These are phyloP conservation scores for Hypolimnas misippus DNA, from an alignment of 2,888 invertebrate genomes.

Conservation along the genomic window DNA sequence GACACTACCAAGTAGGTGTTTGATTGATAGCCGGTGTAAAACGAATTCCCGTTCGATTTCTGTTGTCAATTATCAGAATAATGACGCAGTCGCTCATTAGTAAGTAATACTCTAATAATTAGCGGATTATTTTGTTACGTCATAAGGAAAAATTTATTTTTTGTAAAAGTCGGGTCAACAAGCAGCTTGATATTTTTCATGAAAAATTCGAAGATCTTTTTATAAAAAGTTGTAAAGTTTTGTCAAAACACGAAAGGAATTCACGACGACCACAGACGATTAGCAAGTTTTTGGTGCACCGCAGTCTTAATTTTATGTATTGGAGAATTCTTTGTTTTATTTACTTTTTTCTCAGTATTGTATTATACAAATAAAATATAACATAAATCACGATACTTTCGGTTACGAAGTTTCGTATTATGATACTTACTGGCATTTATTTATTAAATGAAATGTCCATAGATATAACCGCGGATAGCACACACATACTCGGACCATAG, in stretches of 20 bases:
- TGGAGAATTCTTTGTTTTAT: neutral
- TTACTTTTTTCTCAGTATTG: neutral
- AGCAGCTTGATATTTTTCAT: slow-evolving; percentile 13
- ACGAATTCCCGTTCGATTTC: slow-evolving; percentile 20
- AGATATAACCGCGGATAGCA: too few species aligned
- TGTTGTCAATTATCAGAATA: neutral
- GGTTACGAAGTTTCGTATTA: too few species aligned
- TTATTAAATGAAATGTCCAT: too few species aligned
- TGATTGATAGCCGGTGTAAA: slow-evolving; percentile 34
- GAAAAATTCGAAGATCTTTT: slow-evolving; percentile 34
- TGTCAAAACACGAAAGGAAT: slow-evolving; percentile 36
- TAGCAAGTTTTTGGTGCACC: slow-evolving; percentile 23
- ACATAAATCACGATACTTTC: too few species aligned
- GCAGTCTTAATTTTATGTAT: slow-evolving; percentile 11
- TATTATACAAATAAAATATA: neutral
- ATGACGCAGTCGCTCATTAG: neutral
- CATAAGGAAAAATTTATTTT: neutral
- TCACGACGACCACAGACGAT: slow-evolving; percentile 25
- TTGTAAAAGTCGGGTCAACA: neutral
- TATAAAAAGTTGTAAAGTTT: slow-evolving; percentile 42
- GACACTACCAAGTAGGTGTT: slow-evolving; percentile 37
- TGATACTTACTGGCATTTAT: too few species aligned
- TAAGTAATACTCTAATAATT: too few species aligned
- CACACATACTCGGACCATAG: too few species aligned
- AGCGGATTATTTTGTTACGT: neutral